A percentile compares a stretch with the other conserved stretches of the same genome.
These are phyloP conservation scores for Pedetes capensis DNA, from an alignment of 2,113 vertebrate genomes.

Conservation along the genomic window DNA sequence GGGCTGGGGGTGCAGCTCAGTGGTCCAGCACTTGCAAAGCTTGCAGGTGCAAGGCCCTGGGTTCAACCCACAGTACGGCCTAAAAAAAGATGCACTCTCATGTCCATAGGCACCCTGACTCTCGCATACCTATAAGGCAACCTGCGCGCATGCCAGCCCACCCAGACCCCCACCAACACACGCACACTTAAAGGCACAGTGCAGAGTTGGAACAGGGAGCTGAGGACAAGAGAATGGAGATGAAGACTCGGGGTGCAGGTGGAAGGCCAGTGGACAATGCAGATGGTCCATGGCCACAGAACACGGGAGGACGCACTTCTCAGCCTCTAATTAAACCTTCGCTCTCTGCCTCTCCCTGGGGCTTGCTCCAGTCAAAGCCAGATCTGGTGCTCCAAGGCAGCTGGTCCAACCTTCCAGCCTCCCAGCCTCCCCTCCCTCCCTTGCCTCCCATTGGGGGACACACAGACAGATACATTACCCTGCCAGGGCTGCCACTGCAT, in stretches of 20 bases:
- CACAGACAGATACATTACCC: constrained; percentile 78
- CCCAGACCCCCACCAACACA: too few species aligned
- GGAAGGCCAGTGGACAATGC: not conserved
- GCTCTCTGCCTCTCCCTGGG: fast-evolving
- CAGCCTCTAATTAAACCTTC: fast-evolving
- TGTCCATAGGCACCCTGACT: not conserved
- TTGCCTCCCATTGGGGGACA: not conserved
- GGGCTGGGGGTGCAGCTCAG: too few species aligned
- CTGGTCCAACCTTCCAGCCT: not conserved
- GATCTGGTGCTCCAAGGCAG: not conserved
- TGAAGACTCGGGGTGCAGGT: not conserved
- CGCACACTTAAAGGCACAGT: not conserved
- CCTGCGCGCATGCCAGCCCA: not conserved
- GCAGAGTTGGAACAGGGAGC: not conserved
- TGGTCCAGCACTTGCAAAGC: too few species aligned
- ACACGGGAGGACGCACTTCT: fast-evolving
- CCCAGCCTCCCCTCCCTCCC: fast-evolving
- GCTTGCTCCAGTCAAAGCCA: not conserved
- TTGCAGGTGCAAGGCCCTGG: too few species aligned
- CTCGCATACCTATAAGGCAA: not conserved
- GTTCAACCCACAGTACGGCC: fast-evolving
- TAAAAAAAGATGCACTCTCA: fast-evolving
- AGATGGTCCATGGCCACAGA: not conserved
- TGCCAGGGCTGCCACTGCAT: constrained; percentile 50
- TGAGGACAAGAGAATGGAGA: not conserved